Evolutionary conservation across 1,140 invertebrate species (phyloP), one percentile per base, ranked within the genome.

Genomic region (Drosophila baimaii): DNA sequence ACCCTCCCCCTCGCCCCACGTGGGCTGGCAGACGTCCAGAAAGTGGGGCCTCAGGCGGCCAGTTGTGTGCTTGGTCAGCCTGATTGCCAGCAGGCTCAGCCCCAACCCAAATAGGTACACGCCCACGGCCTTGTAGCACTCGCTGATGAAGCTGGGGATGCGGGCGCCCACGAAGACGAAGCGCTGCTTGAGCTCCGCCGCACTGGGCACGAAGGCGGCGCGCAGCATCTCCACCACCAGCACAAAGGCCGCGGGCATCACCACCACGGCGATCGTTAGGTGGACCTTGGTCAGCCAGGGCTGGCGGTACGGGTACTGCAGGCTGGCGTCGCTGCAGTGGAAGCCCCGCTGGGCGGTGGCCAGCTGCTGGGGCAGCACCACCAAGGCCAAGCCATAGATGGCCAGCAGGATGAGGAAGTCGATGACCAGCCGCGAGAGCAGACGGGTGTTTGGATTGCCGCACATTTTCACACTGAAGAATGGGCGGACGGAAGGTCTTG

Each of bases 401-500:
- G 41, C 75, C 54, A 90, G 44, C 39, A 91, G 72, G 44, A 91
- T 59, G 37, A 90, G 62, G 57, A 91, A 85, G 43, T 91, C 90
- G 4, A 91, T 81, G 57, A 91, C 79, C 13, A 91, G 86, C 27
- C 90, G 83, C 43, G 77, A 79, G 33, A 91, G 79, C 21, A 91
- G 77, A 62, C 90, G 90, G 39, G 84, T 90, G 58, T 90, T 90
- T 41, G 85, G 85, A 72, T 90, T 90, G 81, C 85, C 85, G 81
- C 85, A 90, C 85, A 90, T 90, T 90, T 88, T 88, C 56, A 81
- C 44, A 88, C 84, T 88, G 62, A 35, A 37, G 15, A 54, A 15
- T 29, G 47, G 31, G 41, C 27, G 21, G 47, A 29, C 21, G 10
- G 43, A 31, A 35, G 62, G 25, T 23, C 44, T 54, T 39, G n/a